Percentiles rank a stretch among this genome's conserved stretches.
These are phyloP conservation scores for Deilephila porcellus DNA, from an alignment of 2,888 invertebrate species.

Conservation along the genomic window DNA sequence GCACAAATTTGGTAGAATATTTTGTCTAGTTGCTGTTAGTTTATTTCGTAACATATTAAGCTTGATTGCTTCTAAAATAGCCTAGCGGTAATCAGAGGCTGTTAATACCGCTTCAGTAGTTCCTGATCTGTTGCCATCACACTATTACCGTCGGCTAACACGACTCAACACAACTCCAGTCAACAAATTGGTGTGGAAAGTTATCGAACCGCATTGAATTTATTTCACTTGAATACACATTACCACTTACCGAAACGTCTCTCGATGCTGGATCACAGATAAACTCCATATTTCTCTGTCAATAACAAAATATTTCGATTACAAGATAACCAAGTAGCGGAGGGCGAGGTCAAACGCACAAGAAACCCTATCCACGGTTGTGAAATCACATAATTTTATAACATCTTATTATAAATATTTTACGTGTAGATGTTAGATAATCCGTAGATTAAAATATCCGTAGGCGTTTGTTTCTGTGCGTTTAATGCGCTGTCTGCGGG, in stretches of 20 bases:
- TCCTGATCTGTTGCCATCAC: neutral
- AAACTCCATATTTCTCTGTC: constrained; percentile 19
- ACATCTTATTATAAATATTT: constrained; percentile 35
- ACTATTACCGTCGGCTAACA: neutral
- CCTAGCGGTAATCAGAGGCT: neutral
- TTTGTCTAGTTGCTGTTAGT: neutral
- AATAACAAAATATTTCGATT: constrained; percentile 16
- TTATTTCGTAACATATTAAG: neutral
- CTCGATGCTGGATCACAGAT: constrained; percentile 18
- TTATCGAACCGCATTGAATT: neutral
- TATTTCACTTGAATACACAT: constrained; percentile 18
- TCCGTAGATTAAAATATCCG: constrained; percentile 45
- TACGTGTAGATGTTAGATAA: constrained; percentile 45
- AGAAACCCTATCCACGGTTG: constrained; percentile 11
- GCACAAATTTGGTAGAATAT: neutral
- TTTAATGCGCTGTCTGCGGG: constrained; percentile 28
- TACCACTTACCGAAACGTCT: constrained; percentile 18
- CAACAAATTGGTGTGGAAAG: constrained; percentile 2
- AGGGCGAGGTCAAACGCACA: constrained; percentile 14
- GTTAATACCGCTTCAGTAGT: neutral
- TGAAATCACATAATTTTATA: constrained; percentile 32
- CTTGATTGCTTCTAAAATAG: neutral
- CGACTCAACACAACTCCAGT: neutral
- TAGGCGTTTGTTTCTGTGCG: constrained; percentile 48
- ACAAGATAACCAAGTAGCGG: constrained; percentile 26